phyloP scores from a whole-genome alignment of 2,888 invertebrate genomes.

The Capitulum mitella region DNA sequence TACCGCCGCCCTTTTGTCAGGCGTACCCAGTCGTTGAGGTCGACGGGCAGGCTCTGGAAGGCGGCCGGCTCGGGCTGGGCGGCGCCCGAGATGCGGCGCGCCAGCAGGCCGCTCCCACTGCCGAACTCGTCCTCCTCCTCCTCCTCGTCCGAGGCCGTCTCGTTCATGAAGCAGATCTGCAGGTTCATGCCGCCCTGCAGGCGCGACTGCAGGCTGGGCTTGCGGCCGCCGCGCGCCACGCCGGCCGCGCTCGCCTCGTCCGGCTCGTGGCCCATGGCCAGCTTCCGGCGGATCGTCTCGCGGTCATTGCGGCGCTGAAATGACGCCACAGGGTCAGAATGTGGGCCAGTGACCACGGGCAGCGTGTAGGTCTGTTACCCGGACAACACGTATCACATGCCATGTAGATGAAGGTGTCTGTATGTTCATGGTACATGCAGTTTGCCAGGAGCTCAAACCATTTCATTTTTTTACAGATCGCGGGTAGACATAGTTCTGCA shows the following conservation, averaged over 20 bases:
- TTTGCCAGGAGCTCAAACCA: too few relatives aligned
- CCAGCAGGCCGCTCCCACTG: conserved; percentile 35
- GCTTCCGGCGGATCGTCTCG: conserved; percentile 78
- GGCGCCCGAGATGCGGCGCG: conserved; percentile 27
- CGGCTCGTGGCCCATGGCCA: conserved; percentile 75
- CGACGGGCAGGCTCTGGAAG: conserved; percentile 19
- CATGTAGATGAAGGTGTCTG: too few relatives aligned
- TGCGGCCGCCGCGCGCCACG: conserved; percentile 64
- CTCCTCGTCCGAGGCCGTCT: conserved; percentile 76
- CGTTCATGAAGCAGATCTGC: conserved; percentile 94
- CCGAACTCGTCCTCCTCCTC: conserved; percentile 33
- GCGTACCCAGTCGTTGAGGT: conserved; percentile 1
- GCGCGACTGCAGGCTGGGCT: conserved; percentile 78
- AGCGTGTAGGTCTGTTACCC: too few relatives aligned
- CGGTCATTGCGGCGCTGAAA: conserved; percentile 79
- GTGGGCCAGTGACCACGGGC: too few relatives aligned
- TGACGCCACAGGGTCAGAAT: neutral
- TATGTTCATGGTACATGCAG: too few relatives aligned
- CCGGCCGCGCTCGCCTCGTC: conserved; percentile 71
- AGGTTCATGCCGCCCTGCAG: conserved; percentile 72
- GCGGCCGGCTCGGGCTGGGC: conserved; percentile 27
- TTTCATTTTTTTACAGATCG: too few relatives aligned
- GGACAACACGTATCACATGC: too few relatives aligned
- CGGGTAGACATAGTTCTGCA: too few relatives aligned
- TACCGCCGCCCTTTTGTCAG: too few relatives aligned